These are phyloP conservation scores for Melopsittacus undulatus DNA, from an alignment of 2,797 vertebrate genomes.

Conservation along the genomic window DNA sequence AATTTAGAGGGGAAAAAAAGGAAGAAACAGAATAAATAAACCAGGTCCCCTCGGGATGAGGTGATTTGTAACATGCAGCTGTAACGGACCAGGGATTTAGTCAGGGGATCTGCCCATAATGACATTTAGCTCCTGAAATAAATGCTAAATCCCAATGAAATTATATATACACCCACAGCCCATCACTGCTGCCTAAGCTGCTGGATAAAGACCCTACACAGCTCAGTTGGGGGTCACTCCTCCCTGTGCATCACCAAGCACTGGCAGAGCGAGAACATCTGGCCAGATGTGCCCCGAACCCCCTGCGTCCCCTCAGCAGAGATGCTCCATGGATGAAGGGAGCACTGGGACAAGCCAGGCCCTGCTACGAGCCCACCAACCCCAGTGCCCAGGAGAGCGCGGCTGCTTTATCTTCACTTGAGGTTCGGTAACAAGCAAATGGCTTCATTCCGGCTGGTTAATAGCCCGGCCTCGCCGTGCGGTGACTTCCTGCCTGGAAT, in stretches of 20 bases:
- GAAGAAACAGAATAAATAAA: background rate
- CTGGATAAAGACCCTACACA: background rate
- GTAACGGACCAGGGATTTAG: slow-evolving; percentile 60
- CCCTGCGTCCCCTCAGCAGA: accelerated
- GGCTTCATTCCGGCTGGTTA: slow-evolving; percentile 64
- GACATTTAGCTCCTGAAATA: slow-evolving; percentile 62
- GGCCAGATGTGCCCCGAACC: background rate
- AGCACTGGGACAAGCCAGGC: accelerated
- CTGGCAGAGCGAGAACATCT: background rate
- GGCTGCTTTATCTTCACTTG: background rate
- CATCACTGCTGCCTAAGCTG: background rate
- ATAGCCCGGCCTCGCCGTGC: slow-evolving; percentile 31
- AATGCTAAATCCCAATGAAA: slow-evolving; percentile 61
- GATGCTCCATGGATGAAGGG: accelerated
- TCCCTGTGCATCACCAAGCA: background rate
- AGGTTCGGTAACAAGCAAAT: slow-evolving; percentile 22
- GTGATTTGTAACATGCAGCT: slow-evolving; percentile 34
- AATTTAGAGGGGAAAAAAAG: background rate
- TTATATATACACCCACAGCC: background rate
- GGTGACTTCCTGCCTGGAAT: slow-evolving; percentile 59
- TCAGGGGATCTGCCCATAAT: slow-evolving; percentile 55
- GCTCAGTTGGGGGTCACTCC: background rate
- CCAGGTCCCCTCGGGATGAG: background rate
- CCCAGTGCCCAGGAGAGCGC: accelerated
- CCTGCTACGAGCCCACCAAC: background rate